Base-by-base conservation (phyloP, 1,140 invertebrate species). In the Aleiodes sp. region DNA sequence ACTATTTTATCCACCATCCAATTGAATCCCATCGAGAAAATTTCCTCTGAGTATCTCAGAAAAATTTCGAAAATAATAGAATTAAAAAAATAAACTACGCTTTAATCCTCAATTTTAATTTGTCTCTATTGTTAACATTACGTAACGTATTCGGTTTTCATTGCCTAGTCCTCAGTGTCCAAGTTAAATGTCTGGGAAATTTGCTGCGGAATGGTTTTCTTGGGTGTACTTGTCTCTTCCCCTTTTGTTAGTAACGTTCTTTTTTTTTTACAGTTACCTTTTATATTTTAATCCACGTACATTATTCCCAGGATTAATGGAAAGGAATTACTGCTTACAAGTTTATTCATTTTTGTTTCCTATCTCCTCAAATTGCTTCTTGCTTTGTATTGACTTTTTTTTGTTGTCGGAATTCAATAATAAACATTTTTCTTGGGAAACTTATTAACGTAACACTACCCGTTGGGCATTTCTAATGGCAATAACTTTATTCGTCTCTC, bases 1-100 rank as follows among this genome's bases (percentile, higher is more conserved):
- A 59, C 56, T 29, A 59, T 59, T 26, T 59, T 26, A 59, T n/a
- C 56, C 56, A 16, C n/a, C 29, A 59, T 59, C 56, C 56, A 14
- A 59, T 21, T 21, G 19, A 6, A 52, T 52, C 46, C 46, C 19
- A 52, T 52, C 46, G 26, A 21, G 26, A 52, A 6, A 52, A 24
- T 9, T 21, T 21, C 19, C 46, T 52, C 46, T 24, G 46, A 21
- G 19, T 52, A 16, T 46, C 26, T 52, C 9, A n/a, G n/a, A n/a
- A n/a, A n/a, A n/a, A n/a, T n/a, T n/a, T n/a, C n/a, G n/a, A n/a
- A n/a, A n/a, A n/a, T n/a, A n/a, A n/a, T n/a, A n/a, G n/a, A n/a
- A n/a, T n/a, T n/a, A n/a, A n/a, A n/a, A n/a, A n/a, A n/a, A n/a
- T n/a, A n/a, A n/a, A n/a, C n/a, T n/a, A n/a, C n/a, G n/a, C n/a